Base-by-base conservation (phyloP, 2,113 vertebrate species). In the Chloropsis hardwickii region DNA sequence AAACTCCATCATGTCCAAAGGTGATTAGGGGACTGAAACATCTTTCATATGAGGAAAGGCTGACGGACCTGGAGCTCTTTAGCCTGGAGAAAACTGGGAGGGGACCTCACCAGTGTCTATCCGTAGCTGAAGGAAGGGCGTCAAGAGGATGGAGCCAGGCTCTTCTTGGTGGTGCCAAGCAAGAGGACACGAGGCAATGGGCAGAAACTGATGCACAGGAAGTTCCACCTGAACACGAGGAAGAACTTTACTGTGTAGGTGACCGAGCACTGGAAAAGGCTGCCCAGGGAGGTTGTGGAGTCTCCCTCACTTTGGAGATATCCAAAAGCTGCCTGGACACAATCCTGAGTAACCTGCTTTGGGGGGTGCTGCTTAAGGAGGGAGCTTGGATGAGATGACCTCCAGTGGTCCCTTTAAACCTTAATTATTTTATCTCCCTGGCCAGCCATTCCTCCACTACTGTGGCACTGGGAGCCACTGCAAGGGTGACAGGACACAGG, bases 361-460 rank as follows among this genome's bases (percentile, higher is more conserved):
- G 37, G 42, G 10, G 7, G 22, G 31, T 25, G 27, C 31, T 77
- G 48, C 56, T 62, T 83, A 37, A 77, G 65, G 15, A 56, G 22
- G 14, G 14, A 62, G 18, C 12, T 76, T 37, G 48, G 48, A 37
- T 19, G 35, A 76, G 62, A 35, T 42, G 40, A 83, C 6, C 5
- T 61, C 10, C 54, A 61, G 40, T 15, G 24, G 8, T 18, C 7
- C 47, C 40, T 66, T 51, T 58, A 33, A 54, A 23, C 14, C 8
- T 69, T 10, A 27, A 35, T 29, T 61, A 31, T 37, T 35, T 54
- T 18, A 8, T 45, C 17, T 19, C 29, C 11, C 17, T 4, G 20
- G 14, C 39, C 0, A 0, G 21, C 39, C 11, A 8, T 39, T n/a
- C 58, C 0, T 5, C 33, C 0, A 5, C 81, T 27, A 45, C 45